phyloP scores from a whole-genome alignment of 2,113 vertebrate species.

The Ivindomyrus marchei region DNA sequence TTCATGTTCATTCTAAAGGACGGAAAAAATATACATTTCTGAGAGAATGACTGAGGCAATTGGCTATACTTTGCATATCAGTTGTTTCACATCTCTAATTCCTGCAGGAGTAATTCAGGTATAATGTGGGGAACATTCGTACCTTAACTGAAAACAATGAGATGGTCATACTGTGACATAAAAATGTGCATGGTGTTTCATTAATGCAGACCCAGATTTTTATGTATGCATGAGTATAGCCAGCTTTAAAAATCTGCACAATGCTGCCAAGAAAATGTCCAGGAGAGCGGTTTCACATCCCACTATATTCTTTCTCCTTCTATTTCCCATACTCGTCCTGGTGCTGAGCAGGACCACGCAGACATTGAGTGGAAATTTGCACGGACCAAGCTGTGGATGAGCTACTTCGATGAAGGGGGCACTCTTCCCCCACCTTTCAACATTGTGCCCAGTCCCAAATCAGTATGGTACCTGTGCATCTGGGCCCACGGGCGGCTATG shows the following conservation, averaged over 20 bases:
- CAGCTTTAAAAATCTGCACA: neutral
- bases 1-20: neutral
- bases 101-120: neutral
- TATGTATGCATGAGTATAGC: neutral
- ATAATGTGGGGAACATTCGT: neutral
- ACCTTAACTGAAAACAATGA: neutral
- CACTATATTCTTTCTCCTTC: neutral
- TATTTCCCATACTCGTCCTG: neutral
- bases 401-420: slow-evolving; percentile 92
- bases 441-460: slow-evolving; percentile 91
- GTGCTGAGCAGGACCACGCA: slow-evolving; percentile 74
- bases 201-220: neutral
- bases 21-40: neutral
- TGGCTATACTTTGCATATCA: neutral
- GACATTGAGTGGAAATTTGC: slow-evolving; percentile 98
- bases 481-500: slow-evolving; percentile 84
- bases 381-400: slow-evolving; percentile 97
- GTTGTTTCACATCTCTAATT: neutral
- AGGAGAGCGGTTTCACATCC: neutral
- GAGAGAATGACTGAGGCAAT: neutral
- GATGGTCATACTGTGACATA: neutral
- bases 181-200: neutral
- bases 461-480: slow-evolving; percentile 81
- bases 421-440: slow-evolving; percentile 95
- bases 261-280: neutral